Conservation (phyloP, 2,797 vertebrate genomes). For the Picus viridis region DNA sequence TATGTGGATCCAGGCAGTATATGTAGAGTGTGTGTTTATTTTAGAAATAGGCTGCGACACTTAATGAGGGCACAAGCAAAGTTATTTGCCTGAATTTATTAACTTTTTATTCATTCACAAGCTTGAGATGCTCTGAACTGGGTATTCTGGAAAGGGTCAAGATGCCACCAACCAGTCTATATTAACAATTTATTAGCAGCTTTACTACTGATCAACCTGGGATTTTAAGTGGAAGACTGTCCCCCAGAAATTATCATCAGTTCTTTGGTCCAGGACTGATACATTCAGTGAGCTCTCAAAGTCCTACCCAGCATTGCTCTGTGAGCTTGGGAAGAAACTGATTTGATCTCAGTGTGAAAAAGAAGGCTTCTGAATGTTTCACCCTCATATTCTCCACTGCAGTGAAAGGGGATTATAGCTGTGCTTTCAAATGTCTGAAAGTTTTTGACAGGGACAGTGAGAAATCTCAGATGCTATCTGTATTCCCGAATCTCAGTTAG, state of each 20-base stretch:
- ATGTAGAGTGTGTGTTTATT: not conserved
- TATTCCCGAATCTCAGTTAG: not conserved
- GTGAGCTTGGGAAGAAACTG: not conserved
- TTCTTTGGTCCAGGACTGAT: not conserved
- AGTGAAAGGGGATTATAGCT: slow-evolving; percentile 28
- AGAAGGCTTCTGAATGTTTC: not conserved
- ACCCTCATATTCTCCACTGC: not conserved
- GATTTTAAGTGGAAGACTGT: not conserved
- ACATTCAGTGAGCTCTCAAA: not conserved
- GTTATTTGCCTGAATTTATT: not conserved
- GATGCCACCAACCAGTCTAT: not conserved
- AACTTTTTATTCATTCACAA: not conserved
- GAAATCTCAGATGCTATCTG: slow-evolving; percentile 46
- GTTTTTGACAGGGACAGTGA: slow-evolving; percentile 48
- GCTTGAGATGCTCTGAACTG: not conserved
- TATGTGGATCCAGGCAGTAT: not conserved
- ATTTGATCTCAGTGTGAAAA: not conserved
- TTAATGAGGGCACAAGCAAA: not conserved
- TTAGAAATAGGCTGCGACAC: not conserved
- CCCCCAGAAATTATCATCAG: not conserved
- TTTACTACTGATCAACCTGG: not conserved
- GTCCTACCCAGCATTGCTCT: not conserved
- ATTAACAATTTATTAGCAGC: not conserved
- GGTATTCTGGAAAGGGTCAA: not conserved
- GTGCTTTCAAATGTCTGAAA: slow-evolving; percentile 24